Evolutionary conservation across 2,797 vertebrate genomes (phyloP).

Genomic region (Nyctalus aviator): DNA sequence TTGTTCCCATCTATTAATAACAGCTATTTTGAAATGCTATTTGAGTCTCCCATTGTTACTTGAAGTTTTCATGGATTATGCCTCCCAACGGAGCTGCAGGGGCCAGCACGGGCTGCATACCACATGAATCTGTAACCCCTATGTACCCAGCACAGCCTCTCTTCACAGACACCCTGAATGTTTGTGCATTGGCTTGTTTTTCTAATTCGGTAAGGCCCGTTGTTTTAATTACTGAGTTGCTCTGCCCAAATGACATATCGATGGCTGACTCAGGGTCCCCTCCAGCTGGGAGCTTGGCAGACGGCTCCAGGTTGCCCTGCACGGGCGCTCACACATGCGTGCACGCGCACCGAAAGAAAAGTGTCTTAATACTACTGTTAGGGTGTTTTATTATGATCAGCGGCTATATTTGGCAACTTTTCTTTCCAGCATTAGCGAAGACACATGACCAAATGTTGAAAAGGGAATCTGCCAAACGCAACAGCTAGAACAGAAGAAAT

Average conservation of each 20-base stretch:
- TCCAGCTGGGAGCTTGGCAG: background rate
- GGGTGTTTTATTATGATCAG: slow-evolving; percentile 48
- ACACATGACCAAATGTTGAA: slow-evolving; percentile 66
- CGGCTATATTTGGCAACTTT: slow-evolving; percentile 74
- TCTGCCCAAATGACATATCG: background rate
- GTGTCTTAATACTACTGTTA: slow-evolving; percentile 39
- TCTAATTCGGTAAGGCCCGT: background rate
- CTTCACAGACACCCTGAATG: background rate
- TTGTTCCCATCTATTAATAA: slow-evolving; percentile 79
- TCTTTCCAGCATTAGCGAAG: slow-evolving; percentile 71
- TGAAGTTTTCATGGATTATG: slow-evolving; percentile 53
- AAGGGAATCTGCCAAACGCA: slow-evolving; percentile 64
- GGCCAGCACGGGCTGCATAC: background rate
- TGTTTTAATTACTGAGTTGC: background rate
- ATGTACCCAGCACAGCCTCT: background rate
- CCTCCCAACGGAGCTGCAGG: slow-evolving; percentile 14
- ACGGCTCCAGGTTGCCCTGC: background rate
- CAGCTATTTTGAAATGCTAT: slow-evolving; percentile 79
- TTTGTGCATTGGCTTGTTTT: slow-evolving; percentile 29
- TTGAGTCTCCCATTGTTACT: slow-evolving; percentile 77
- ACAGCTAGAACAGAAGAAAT: slow-evolving; percentile 59
- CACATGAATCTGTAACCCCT: background rate
- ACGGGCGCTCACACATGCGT: fast-evolving
- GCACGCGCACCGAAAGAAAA: background rate
- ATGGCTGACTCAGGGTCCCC: background rate